Conservation (phyloP, 2,888 invertebrate genomes). For the Zeuzera pyrina region DNA sequence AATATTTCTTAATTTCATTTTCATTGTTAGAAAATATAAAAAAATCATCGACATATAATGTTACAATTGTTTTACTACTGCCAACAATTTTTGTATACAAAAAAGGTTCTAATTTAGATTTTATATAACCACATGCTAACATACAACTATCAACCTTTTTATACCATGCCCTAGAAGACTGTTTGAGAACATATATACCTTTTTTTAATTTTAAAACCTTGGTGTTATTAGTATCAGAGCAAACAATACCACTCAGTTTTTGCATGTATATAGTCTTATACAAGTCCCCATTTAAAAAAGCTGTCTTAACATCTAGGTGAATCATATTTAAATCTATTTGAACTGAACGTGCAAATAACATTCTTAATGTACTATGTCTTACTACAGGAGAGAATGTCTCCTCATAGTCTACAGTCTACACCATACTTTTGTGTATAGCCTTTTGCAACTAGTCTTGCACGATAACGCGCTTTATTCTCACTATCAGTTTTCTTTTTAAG, state of each 20-base stretch:
- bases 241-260: no score
- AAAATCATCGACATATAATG: slow-evolving; percentile 8
- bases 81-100: slow-evolving; percentile 7
- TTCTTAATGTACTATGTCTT: no score
- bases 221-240: no score
- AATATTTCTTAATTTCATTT: slow-evolving; percentile 5
- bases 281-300: no score
- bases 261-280: no score
- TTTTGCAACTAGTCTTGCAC: slow-evolving; percentile 12
- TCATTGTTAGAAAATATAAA: slow-evolving; percentile 7
- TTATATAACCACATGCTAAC: slow-evolving; percentile 2
- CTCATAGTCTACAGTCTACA: no score
- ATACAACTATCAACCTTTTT: slow-evolving; percentile 5
- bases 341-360: no score
- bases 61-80: slow-evolving; percentile 7
- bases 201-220: slow-evolving; percentile 7
- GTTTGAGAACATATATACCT: slow-evolving; percentile 5
- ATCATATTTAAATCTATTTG: no score
- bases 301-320: no score
- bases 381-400: no score
- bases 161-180: slow-evolving; percentile 7
- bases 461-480: slow-evolving; percentile 7
- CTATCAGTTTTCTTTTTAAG: slow-evolving; percentile 7
- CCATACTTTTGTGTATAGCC: no score
- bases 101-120: slow-evolving; percentile 11